These are phyloP conservation scores for Accipiter virgatus DNA, from an alignment of 2,113 vertebrate species.

Conservation along the genomic window DNA sequence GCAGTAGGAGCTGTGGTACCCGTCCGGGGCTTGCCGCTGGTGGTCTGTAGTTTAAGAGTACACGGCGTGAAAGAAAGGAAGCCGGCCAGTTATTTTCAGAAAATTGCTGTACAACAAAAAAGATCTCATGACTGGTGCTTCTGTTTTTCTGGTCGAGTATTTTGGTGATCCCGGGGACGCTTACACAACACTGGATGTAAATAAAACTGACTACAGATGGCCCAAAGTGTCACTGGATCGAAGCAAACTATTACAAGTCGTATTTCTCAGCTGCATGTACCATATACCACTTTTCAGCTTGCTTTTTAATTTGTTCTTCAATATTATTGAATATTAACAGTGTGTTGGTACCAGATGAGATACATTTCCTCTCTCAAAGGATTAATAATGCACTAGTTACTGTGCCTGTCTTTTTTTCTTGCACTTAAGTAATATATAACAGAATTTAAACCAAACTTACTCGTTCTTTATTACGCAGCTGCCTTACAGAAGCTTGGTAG, in stretches of 20 bases:
- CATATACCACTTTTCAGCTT: rapidly evolving
- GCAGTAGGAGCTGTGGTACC: background rate
- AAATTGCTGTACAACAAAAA: background rate
- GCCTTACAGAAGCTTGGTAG: rapidly evolving
- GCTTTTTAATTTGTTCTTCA: background rate
- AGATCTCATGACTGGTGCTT: rapidly evolving
- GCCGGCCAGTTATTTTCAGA: background rate
- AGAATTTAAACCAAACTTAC: background rate
- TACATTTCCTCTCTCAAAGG: background rate
- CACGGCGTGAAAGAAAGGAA: background rate
- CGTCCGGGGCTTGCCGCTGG: rapidly evolving
- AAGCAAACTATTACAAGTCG: background rate
- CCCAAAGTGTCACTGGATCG: rapidly evolving
- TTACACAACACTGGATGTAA: background rate
- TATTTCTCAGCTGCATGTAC: background rate
- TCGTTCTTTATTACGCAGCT: rapidly evolving
- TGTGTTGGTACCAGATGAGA: background rate
- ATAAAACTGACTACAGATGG: background rate
- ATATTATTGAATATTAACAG: rapidly evolving
- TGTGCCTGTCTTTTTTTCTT: background rate
- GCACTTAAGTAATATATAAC: background rate
- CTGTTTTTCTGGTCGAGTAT: background rate
- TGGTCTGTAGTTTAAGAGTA: rapidly evolving
- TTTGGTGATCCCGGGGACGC: rapidly evolving
- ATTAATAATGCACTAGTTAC: background rate